Evolutionary conservation across 2,888 invertebrate species (phyloP).

Genomic region (Ellobium chinense): DNA sequence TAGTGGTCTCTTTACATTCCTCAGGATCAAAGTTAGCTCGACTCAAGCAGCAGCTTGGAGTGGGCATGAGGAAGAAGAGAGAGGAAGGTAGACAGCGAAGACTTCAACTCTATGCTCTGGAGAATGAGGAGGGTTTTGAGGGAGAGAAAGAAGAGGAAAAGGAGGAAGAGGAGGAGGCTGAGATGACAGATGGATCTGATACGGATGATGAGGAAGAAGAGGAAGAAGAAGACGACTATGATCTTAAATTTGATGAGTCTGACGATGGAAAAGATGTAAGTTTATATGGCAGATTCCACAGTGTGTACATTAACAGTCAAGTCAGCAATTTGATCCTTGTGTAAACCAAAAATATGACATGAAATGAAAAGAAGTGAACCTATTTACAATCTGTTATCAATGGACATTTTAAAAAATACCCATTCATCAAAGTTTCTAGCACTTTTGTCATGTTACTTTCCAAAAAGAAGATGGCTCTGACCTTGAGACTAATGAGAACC

Average conservation of each 20-base stretch:
- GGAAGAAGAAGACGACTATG: slow-evolving; percentile 17
- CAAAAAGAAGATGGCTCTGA: too few relatives aligned
- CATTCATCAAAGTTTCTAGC: too few relatives aligned
- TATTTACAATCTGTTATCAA: too few relatives aligned
- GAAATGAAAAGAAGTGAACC: too few relatives aligned
- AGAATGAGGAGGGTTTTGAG: slow-evolving; percentile 75
- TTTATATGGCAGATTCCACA: too few relatives aligned
- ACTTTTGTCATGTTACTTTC: too few relatives aligned
- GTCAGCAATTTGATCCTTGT: too few relatives aligned
- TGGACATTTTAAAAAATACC: too few relatives aligned
- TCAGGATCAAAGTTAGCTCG: slow-evolving; percentile 86
- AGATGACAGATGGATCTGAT: slow-evolving; percentile 77
- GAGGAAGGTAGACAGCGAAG: slow-evolving; percentile 86
- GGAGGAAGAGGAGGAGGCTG: slow-evolving; percentile 74
- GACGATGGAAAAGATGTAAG: slow-evolving; percentile 47
- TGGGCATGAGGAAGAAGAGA: slow-evolving; percentile 86
- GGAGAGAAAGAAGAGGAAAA: slow-evolving; percentile 67
- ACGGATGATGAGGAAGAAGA: slow-evolving; percentile 73
- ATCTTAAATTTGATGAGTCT: slow-evolving; percentile 14
- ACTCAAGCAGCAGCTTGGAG: slow-evolving; percentile 86
- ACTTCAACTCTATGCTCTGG: slow-evolving; percentile 80
- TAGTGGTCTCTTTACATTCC: too few relatives aligned
- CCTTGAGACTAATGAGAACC: too few relatives aligned
- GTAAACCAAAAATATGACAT: too few relatives aligned
- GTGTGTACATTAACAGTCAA: too few relatives aligned